Conservation (phyloP, 2,888 invertebrate species). For the Phengaris arion region DNA sequence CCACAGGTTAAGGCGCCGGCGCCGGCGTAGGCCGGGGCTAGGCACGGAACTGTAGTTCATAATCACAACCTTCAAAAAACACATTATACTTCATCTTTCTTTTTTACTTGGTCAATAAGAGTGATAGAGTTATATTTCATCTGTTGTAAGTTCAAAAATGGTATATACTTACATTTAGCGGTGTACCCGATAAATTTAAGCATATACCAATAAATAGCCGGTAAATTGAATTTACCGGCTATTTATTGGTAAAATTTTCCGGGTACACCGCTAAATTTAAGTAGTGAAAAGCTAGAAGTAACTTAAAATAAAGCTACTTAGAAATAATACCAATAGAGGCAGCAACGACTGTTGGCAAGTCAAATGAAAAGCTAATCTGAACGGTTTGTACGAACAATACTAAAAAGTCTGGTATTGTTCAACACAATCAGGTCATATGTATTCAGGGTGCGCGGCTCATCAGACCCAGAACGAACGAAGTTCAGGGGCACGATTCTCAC, state of each 20-base stretch:
- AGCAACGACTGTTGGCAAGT: neutral
- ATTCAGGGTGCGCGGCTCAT: neutral
- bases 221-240: too few species aligned
- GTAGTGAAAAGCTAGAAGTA: neutral
- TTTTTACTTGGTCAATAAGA: too few species aligned
- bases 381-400: neutral
- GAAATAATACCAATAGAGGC: neutral
- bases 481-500: neutral
- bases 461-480: neutral
- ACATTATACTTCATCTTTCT: too few species aligned
- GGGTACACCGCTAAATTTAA: neutral
- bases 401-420: neutral
- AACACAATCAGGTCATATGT: constrained; percentile 1
- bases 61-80: too few species aligned
- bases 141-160: neutral
- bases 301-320: neutral
- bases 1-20: too few species aligned
- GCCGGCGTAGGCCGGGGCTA: too few species aligned
- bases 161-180: neutral
- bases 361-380: constrained; percentile 4
- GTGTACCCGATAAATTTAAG: too few species aligned
- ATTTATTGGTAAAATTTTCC: too few species aligned
- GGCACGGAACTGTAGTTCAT: too few species aligned
- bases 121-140: neutral
- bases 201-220: too few species aligned